Evolutionary conservation across 2,888 invertebrate genomes (phyloP), one percentile per base, ranked within the genome.

Genomic region (Cetonia aurata): DNA sequence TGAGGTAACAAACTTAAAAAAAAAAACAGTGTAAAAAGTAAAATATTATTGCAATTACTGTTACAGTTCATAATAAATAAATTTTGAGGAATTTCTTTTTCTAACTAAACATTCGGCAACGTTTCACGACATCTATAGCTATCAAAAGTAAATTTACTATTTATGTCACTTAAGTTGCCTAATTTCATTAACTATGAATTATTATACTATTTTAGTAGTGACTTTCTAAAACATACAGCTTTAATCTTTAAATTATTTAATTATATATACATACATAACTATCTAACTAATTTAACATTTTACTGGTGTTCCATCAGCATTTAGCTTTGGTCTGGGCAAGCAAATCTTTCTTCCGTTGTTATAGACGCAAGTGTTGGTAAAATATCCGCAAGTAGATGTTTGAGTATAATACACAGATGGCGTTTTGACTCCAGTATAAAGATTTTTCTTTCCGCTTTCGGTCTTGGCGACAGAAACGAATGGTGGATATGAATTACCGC

Each of bases 311-410:
- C 92, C 92, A 80, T 95, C 93, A 13, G 93, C 90, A 81, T 93
- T 91, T 1, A 90, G 89, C 53, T 93, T 93, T 60, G 92, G 88
- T 83, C 92, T 94, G 0, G 95, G 95, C 77, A 91, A 91, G 81
- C 95, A 95, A 69, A 94, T 90, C 83, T 93, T 94, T 76, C 92
- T 93, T 75, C 90, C 89, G 12, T 93, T 93, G 79, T 92, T 92
- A 80, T 93, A 90, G 60, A 93, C 93, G 80, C 95, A 95, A 0
- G 93, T 92, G 82, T 95, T 95, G 0, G 94, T 94, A 76, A 95
- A 94, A 80, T 94, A 94, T 8, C 95, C 95, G 81, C 95, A 95
- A 1, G 93, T 94, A 1, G 94, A 94, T 8, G 94, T 93, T 83
- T 95, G 95, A 0, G 94, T 93, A 78, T 93, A 95, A 83, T 93